Evolutionary conservation across 2,797 vertebrate genomes (phyloP).

Genomic region (Pogonophryne albipinna): DNA sequence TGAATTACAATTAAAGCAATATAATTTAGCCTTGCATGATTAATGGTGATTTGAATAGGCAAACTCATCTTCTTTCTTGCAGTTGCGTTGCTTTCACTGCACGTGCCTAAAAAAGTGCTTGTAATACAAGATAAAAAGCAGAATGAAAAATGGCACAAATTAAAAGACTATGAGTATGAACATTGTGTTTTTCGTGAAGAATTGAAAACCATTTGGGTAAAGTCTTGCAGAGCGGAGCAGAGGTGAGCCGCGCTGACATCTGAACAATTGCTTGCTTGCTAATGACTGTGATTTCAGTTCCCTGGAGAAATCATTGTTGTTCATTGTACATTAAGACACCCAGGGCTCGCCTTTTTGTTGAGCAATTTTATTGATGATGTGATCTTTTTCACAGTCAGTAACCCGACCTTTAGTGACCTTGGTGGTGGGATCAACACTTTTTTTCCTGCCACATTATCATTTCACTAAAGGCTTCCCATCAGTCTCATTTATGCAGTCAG

Average conservation of each 20-base stretch:
- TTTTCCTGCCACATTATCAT: background rate
- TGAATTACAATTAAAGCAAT: constrained; percentile 62
- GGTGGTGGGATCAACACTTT: background rate
- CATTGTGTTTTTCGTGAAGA: constrained; percentile 27
- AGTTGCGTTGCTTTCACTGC: constrained; percentile 23
- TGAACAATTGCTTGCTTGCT: constrained; percentile 51
- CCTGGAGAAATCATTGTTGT: constrained; percentile 33
- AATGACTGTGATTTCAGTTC: constrained; percentile 40
- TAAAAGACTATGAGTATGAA: constrained; percentile 53
- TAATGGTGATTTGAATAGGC: constrained; percentile 77
- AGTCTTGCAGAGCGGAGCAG: constrained; percentile 12
- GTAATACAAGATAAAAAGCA: constrained; percentile 59
- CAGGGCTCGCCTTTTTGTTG: background rate
- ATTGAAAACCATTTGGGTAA: constrained; percentile 42
- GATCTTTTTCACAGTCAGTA: constrained; percentile 25
- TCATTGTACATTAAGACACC: constrained; percentile 1
- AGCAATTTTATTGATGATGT: constrained; percentile 46
- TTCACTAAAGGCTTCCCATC: constrained; percentile 33
- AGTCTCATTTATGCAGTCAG: constrained; percentile 31
- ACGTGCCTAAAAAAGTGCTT: constrained; percentile 40
- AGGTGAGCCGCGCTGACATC: constrained; percentile 52
- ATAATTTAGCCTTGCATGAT: constrained; percentile 70
- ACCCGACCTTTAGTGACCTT: constrained; percentile 33
- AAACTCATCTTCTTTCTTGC: constrained; percentile 52
- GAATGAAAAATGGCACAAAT: constrained; percentile 67